phyloP scores from a whole-genome alignment of 2,888 invertebrate species.

The Tachina lurida region DNA sequence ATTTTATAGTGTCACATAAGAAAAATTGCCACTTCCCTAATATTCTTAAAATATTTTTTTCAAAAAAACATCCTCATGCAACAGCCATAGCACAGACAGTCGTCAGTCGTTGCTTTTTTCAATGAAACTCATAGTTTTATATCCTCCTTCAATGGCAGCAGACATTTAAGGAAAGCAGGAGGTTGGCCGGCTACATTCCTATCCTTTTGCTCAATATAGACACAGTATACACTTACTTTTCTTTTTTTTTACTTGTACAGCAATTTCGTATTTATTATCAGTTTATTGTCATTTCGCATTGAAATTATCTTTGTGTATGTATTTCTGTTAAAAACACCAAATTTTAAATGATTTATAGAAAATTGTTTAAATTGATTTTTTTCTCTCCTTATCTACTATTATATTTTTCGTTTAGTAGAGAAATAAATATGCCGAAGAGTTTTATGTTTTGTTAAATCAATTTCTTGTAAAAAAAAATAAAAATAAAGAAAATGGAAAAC shows the following conservation, averaged over 20 bases:
- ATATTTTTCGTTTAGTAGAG: slow-evolving; percentile 24
- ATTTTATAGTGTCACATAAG: too few relatives aligned
- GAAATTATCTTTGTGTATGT: slow-evolving; percentile 14
- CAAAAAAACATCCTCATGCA: slow-evolving; percentile 3
- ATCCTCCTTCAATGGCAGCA: not conserved
- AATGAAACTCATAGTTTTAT: slow-evolving; percentile 39
- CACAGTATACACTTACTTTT: not conserved
- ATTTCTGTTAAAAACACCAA: slow-evolving; percentile 23
- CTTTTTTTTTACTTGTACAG: not conserved
- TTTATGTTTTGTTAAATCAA: slow-evolving; percentile 51
- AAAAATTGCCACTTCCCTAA: not conserved
- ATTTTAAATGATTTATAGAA: slow-evolving; percentile 65
- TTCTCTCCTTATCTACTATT: not conserved
- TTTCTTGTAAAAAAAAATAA: slow-evolving; percentile 9
- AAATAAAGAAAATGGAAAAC: not conserved
- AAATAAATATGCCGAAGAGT: slow-evolving; percentile 24
- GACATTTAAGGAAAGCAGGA: not conserved
- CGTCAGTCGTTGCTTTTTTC: slow-evolving; percentile 12
- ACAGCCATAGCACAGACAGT: slow-evolving; percentile 45
- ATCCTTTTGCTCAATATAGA: not conserved
- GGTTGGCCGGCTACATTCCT: not conserved
- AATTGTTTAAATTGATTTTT: slow-evolving; percentile 57
- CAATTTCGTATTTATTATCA: slow-evolving; percentile 43
- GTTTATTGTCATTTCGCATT: slow-evolving; percentile 51
- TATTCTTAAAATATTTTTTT: not conserved